These are phyloP conservation scores for Anoplolepis gracilipes DNA, from an alignment of 1,140 invertebrate species.

Conservation along the genomic window DNA sequence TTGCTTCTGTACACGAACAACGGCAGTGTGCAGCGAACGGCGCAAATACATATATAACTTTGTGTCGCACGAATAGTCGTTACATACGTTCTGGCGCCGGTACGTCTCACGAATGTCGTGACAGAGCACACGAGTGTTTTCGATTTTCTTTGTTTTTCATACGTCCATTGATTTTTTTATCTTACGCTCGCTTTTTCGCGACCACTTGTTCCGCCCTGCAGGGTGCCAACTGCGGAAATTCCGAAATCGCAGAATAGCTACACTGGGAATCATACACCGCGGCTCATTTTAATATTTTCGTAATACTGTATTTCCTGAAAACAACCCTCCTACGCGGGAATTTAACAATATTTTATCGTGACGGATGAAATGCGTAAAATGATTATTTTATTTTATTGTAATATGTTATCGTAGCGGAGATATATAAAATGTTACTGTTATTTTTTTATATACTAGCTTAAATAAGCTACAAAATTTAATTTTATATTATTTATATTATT, in stretches of 20 bases:
- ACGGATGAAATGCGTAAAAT: slow-evolving; percentile 18
- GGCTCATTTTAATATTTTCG: slow-evolving; percentile 23
- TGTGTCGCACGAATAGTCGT: slow-evolving; percentile 28
- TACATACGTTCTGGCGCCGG: slow-evolving; percentile 32
- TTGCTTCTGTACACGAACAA: not conserved
- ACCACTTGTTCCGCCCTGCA: not conserved
- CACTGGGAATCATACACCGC: not conserved
- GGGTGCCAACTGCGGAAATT: not conserved
- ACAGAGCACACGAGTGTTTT: slow-evolving; percentile 4
- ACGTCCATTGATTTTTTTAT: not conserved
- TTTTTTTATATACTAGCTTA: not conserved
- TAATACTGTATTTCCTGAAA: slow-evolving; percentile 13
- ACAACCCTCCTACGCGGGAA: not conserved
- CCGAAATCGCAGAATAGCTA: not conserved
- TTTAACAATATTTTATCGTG: slow-evolving; percentile 30
- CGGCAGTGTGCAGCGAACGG: not conserved
- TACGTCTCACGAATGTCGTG: slow-evolving; percentile 48
- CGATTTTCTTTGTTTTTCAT: slow-evolving; percentile 7
- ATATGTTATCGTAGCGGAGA: slow-evolving; percentile 13
- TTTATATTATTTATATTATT: not conserved
- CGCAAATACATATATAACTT: slow-evolving; percentile 14
- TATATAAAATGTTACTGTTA: not conserved
- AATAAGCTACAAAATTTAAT: not conserved
- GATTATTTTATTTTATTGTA: slow-evolving; percentile 25
- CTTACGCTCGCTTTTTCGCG: slow-evolving; percentile 1